These are phyloP conservation scores for Oxyteleia sp. DNA, from an alignment of 2,888 invertebrate genomes.

Conservation along the genomic window DNA sequence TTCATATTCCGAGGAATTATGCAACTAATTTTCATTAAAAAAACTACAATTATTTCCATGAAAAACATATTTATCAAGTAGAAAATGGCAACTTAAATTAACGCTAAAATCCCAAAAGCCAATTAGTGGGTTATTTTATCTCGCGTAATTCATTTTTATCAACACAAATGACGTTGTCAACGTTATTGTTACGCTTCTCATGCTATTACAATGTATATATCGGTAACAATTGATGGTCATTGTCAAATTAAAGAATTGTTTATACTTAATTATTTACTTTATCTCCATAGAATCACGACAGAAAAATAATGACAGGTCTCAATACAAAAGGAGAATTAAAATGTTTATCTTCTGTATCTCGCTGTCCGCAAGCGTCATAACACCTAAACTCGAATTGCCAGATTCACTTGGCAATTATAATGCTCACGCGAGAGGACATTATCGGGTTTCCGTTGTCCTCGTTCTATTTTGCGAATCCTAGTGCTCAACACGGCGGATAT, in stretches of 20 bases:
- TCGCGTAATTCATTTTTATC: too few relatives aligned
- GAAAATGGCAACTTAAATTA: too few relatives aligned
- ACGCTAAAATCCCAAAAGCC: too few relatives aligned
- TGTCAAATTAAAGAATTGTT: not conserved
- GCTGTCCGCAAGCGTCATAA: not conserved
- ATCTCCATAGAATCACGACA: not conserved
- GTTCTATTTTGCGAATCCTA: constrained; percentile 77
- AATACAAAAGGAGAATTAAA: not conserved
- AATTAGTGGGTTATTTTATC: too few relatives aligned
- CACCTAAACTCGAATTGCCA: constrained; percentile 50
- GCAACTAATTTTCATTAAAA: too few relatives aligned
- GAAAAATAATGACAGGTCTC: constrained; percentile 2
- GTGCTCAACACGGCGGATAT: constrained; percentile 30
- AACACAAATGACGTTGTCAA: too few relatives aligned
- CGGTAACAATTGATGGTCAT: constrained; percentile 7
- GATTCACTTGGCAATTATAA: constrained; percentile 42
- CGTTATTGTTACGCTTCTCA: too few relatives aligned
- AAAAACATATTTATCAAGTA: too few relatives aligned
- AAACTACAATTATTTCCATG: too few relatives aligned
- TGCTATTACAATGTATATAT: not conserved
- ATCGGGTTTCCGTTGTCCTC: constrained; percentile 77
- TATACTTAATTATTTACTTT: constrained; percentile 8
- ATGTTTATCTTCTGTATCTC: not conserved
- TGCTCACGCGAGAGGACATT: constrained; percentile 58
- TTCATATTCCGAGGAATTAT: too few relatives aligned